Evolutionary conservation across 2,888 invertebrate genomes (phyloP).

Genomic region (Drosophila flavopinicola): DNA sequence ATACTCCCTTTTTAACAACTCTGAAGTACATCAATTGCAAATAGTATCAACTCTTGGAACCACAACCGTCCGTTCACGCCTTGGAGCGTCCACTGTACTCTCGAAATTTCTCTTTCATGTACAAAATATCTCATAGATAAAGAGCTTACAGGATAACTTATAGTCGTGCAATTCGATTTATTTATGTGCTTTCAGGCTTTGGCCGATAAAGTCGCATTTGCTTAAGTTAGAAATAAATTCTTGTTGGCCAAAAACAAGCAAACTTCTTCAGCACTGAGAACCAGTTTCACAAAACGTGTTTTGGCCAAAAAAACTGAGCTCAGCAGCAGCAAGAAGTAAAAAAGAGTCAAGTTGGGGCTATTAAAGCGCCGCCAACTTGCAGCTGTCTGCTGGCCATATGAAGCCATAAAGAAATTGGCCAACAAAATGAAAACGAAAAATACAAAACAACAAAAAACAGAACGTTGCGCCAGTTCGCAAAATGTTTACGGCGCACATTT

Average conservation of each 20-base stretch:
- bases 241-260: slow-evolving; percentile 48
- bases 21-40: background rate
- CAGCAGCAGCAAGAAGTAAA: slow-evolving; percentile 31
- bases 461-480: slow-evolving; percentile 22
- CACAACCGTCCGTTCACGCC: no score
- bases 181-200: slow-evolving; percentile 31
- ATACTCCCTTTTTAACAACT: no score
- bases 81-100: background rate
- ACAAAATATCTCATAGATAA: background rate
- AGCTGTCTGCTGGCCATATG: slow-evolving; percentile 74
- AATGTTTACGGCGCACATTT: slow-evolving; percentile 52
- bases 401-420: slow-evolving; percentile 74
- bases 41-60: no score
- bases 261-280: slow-evolving; percentile 59
- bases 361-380: slow-evolving; percentile 73
- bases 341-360: slow-evolving; percentile 69
- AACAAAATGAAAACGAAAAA: slow-evolving; percentile 26
- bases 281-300: slow-evolving; percentile 73
- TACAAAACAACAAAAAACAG: slow-evolving; percentile 1
- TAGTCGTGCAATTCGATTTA: slow-evolving; percentile 32
- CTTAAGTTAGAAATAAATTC: slow-evolving; percentile 79
- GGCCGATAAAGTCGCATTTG: slow-evolving; percentile 75
- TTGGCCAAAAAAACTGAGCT: slow-evolving; percentile 63
- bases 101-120: background rate
- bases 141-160: slow-evolving; percentile 38